Evolutionary conservation across 2,797 vertebrate genomes (phyloP).

Genomic region (Echiichthys vipera): DNA sequence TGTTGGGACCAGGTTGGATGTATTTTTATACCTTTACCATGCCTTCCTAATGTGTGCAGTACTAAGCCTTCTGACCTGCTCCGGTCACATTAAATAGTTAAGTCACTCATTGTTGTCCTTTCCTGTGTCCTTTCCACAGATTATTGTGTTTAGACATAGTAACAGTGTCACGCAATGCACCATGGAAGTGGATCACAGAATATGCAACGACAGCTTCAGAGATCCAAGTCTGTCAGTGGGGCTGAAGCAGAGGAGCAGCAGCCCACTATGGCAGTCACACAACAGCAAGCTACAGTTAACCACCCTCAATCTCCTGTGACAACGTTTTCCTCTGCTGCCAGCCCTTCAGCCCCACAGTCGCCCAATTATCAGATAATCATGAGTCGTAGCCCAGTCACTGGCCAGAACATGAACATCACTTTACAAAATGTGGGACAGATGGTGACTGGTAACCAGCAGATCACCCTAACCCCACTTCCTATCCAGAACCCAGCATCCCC

Average conservation of each 20-base stretch:
- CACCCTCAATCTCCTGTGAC: constrained; percentile 93
- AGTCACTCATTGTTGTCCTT: constrained; percentile 19
- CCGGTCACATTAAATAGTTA: neutral
- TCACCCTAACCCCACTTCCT: constrained; percentile 92
- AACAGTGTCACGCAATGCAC: constrained; percentile 92
- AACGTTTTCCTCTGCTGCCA: constrained; percentile 92
- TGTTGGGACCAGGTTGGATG: neutral
- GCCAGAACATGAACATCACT: constrained; percentile 95
- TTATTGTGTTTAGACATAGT: constrained; percentile 66
- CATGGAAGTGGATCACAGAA: constrained; percentile 97
- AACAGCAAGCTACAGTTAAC: constrained; percentile 84
- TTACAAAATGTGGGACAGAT: constrained; percentile 94
- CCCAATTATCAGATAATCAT: constrained; percentile 96
- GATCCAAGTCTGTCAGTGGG: constrained; percentile 92
- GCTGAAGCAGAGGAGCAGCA: constrained; percentile 90
- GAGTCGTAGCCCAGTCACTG: constrained; percentile 92
- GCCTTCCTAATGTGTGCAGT: neutral
- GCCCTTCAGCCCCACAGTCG: constrained; percentile 96
- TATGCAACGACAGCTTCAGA: constrained; percentile 94
- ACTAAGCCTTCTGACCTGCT: neutral
- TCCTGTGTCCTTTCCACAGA: constrained; percentile 60
- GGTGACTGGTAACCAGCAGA: constrained; percentile 92
- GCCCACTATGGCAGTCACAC: constrained; percentile 76
- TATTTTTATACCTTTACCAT: neutral
- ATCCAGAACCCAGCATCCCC: constrained; percentile 94